phyloP scores from a whole-genome alignment of 2,888 invertebrate genomes.

The Polymixis flavicincta region DNA sequence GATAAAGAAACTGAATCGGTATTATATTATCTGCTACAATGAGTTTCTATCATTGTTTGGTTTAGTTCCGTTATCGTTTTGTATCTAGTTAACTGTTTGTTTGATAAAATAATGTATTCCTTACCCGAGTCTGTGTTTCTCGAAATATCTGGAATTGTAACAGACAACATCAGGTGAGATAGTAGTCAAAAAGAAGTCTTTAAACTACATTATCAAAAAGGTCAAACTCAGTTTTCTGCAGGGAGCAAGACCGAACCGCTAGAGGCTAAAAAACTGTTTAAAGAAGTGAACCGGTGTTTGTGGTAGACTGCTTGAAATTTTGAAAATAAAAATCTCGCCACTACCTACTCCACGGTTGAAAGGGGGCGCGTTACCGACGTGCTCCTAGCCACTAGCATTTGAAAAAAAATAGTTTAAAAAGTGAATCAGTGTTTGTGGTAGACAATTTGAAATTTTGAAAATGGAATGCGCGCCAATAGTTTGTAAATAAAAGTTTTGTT shows the following conservation, averaged over 20 bases:
- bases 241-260: background rate
- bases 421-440: slow-evolving; percentile 29
- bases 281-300: slow-evolving; percentile 38
- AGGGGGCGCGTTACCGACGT: too few relatives aligned
- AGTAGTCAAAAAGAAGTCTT: background rate
- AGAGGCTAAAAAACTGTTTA: background rate
- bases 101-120: background rate
- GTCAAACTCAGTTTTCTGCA: background rate
- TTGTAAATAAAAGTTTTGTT: slow-evolving; percentile 44
- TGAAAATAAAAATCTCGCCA: too few relatives aligned
- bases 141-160: background rate
- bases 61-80: slow-evolving; percentile 58
- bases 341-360: too few relatives aligned
- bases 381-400: too few relatives aligned
- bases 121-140: too few relatives aligned
- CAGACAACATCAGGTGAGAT: background rate
- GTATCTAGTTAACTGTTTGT: slow-evolving; percentile 26
- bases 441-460: slow-evolving; percentile 46
- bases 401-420: too few relatives aligned
- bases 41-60: slow-evolving; percentile 64
- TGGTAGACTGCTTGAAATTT: slow-evolving; percentile 38
- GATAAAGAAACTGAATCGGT: slow-evolving; percentile 63
- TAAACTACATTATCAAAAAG: background rate
- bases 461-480: slow-evolving; percentile 63
- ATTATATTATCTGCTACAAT: slow-evolving; percentile 62